These are phyloP conservation scores for Muscicapa striata DNA, from an alignment of 2,797 vertebrate genomes.

Conservation along the genomic window DNA sequence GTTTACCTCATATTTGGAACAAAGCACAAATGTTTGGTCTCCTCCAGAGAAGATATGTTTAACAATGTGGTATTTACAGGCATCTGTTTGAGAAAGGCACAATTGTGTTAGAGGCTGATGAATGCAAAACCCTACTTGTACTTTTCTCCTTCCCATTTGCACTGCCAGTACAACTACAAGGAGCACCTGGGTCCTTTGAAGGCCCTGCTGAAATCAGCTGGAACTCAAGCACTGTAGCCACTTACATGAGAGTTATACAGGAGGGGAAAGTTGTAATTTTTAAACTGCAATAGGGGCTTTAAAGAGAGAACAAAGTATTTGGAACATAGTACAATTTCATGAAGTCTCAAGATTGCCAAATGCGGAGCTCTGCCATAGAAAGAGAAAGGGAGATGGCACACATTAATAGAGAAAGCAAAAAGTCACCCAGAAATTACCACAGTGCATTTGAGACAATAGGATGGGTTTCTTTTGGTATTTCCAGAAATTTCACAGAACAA, in stretches of 20 bases:
- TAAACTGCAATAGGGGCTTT: neutral
- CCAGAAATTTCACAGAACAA: neutral
- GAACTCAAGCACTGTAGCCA: neutral
- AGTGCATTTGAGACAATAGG: neutral
- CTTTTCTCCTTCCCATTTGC: neutral
- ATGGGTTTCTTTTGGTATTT: neutral
- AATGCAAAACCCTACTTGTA: neutral
- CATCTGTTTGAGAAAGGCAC: conserved; percentile 66
- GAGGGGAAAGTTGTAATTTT: neutral
- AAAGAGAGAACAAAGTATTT: neutral
- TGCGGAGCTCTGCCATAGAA: neutral
- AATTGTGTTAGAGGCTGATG: neutral
- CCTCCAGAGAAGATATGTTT: conserved; percentile 93
- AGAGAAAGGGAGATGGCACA: neutral
- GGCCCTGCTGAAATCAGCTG: neutral
- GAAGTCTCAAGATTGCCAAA: neutral
- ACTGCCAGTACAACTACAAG: neutral
- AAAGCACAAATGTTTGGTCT: conserved; percentile 92
- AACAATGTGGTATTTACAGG: conserved; percentile 82
- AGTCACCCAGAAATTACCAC: neutral
- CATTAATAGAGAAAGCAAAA: neutral
- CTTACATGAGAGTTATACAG: neutral
- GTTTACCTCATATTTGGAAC: conserved; percentile 86
- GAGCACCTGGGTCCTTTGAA: neutral
- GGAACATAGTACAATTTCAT: neutral